These are phyloP conservation scores for Argyresthia goedartella DNA, from an alignment of 2,888 invertebrate genomes.

Conservation along the genomic window DNA sequence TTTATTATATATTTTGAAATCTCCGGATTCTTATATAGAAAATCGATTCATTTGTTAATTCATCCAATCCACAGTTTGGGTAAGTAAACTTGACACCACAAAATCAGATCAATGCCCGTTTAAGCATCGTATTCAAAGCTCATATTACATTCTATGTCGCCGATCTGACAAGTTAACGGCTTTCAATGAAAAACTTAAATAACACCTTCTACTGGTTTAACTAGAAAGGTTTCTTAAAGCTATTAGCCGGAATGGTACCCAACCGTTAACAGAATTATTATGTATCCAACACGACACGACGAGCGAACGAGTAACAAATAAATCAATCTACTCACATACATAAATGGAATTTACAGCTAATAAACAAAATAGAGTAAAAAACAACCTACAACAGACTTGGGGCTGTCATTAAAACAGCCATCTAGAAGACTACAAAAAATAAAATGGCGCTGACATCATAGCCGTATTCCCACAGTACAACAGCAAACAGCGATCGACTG, in stretches of 20 bases:
- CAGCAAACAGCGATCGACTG: slow-evolving; percentile 33
- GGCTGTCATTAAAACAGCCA: slow-evolving; percentile 14
- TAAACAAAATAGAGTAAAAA: background rate
- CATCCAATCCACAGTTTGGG: too few species aligned
- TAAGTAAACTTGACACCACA: background rate
- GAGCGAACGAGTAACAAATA: background rate
- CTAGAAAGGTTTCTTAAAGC: background rate
- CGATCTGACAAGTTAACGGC: background rate
- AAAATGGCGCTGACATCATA: slow-evolving; percentile 44
- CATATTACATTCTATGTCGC: background rate
- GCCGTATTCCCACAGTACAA: slow-evolving; percentile 46
- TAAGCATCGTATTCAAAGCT: slow-evolving; percentile 1
- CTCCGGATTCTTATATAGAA: too few species aligned
- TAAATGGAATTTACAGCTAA: background rate
- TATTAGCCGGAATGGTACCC: background rate
- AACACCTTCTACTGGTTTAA: slow-evolving; percentile 1
- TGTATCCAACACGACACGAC: background rate
- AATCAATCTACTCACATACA: background rate
- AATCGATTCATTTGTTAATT: too few species aligned
- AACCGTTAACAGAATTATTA: background rate
- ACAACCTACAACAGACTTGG: slow-evolving; percentile 3
- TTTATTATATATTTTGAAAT: too few species aligned
- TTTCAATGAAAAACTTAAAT: background rate
- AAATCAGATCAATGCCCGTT: background rate
- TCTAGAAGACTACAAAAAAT: slow-evolving; percentile 3